Base-by-base conservation (phyloP, 2,797 vertebrate species). In the Menidia menidia region DNA sequence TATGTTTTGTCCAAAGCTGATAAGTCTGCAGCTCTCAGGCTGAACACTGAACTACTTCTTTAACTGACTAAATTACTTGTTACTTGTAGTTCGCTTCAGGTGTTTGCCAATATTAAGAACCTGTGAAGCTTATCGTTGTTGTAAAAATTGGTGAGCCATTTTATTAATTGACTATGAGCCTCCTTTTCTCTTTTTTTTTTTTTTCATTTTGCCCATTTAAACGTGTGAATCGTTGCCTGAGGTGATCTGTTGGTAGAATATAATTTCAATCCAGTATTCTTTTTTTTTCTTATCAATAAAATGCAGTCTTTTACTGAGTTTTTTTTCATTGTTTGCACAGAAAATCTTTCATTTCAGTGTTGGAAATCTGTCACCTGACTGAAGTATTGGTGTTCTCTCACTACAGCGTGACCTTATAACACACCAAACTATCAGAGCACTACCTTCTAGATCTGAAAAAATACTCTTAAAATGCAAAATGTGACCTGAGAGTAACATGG, bases 231-330 rank as follows among this genome's bases (percentile, higher is more conserved):
- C 32, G 48, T 58, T 72, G 59, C 77, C 47, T 0, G 58, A 77
- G 78, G 70, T 78, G 81, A 72, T 74, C 79, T 85, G 64, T 73
- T 52, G 70, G 78, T 82, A 66, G 43, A 67, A 25, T 80, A 44
- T 76, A 39, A 78, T 83, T 87, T 86, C 69, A 79, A 68, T 85
- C 71, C 70, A 74, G 60, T 52, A 50, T 76, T 78, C 64, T 32
- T 39, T 39, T 33, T 64, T 80, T 75, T 69, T 80, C 91, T 90
- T 89, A 85, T 44, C 73, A 92, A 89, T 89, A 91, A 92, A 93
- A 86, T 68, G 60, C 52, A 80, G 73, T 82, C 31, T 89, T 93
- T 93, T 91, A 79, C 56, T 71, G 51, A 15, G 43, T 25, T 25
- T 25, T 25, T 14, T 71, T 68, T 80, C 3, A 11, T 83, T 75